Conservation (phyloP, 2,113 vertebrate genomes). For the Melanocharis versteri region DNA sequence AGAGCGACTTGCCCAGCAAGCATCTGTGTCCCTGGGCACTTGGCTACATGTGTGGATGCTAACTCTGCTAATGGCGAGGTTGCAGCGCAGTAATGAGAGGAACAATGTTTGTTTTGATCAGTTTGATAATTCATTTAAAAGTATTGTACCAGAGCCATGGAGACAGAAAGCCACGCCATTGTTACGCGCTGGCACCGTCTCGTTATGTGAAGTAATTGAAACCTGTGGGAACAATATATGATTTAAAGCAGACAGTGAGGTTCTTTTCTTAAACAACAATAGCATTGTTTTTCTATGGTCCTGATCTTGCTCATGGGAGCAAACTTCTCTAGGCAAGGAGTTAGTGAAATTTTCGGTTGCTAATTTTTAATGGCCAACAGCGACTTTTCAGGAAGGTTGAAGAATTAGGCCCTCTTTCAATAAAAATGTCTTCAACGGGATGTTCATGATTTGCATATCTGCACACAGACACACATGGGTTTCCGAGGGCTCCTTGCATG, state of each 20-base stretch:
- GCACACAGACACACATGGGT: not conserved
- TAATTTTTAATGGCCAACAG: not conserved
- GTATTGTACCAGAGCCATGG: not conserved
- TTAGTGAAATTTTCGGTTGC: not conserved
- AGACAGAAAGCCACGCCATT: slow-evolving; percentile 4
- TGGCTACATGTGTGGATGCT: not conserved
- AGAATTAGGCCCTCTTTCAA: not conserved
- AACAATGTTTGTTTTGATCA: slow-evolving; percentile 11
- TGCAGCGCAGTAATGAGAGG: not conserved
- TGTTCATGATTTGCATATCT: not conserved
- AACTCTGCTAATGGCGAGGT: not conserved
- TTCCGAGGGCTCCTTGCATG: not conserved
- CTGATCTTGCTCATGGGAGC: slow-evolving; percentile 2
- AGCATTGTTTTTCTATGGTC: not conserved
- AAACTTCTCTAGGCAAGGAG: not conserved
- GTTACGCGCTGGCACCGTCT: slow-evolving; percentile 16
- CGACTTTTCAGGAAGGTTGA: not conserved
- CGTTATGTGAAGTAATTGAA: slow-evolving; percentile 19
- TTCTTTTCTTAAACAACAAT: slow-evolving; percentile 35
- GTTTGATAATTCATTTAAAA: not conserved
- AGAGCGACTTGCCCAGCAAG: not conserved
- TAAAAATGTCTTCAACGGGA: not conserved
- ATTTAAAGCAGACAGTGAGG: slow-evolving; percentile 46
- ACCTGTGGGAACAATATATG: slow-evolving; percentile 59
- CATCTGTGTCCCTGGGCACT: not conserved